Evolutionary conservation across 2,888 invertebrate species (phyloP).

Genomic region (Epinotia brunnichana): DNA sequence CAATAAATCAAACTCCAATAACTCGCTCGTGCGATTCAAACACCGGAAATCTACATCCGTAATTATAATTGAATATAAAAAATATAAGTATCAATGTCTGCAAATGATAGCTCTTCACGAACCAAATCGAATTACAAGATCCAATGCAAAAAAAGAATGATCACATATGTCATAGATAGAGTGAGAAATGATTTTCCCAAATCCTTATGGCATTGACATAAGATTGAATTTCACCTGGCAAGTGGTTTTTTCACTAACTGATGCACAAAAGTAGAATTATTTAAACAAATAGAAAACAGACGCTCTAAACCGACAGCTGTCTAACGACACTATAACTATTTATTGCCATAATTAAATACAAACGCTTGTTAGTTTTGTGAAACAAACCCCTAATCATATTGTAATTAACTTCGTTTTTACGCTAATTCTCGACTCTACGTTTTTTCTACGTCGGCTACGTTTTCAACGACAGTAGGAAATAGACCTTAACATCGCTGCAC

Average conservation of each 20-base stretch:
- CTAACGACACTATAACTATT: constrained; percentile 80
- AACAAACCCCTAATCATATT: constrained; percentile 80
- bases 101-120: constrained; percentile 14
- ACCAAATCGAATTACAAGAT: constrained; percentile 21
- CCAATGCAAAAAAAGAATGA: constrained; percentile 31
- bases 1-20: constrained; percentile 16
- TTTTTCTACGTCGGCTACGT: constrained; percentile 1
- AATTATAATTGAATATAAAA: not conserved
- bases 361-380: constrained; percentile 79
- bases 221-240: too few species aligned
- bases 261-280: constrained; percentile 51
- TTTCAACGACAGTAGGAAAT: not conserved
- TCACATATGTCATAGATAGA: constrained; percentile 65
- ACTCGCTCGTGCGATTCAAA: not conserved
- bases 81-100: constrained; percentile 3
- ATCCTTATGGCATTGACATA: too few species aligned
- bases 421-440: constrained; percentile 66
- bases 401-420: constrained; percentile 81
- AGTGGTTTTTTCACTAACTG: too few species aligned
- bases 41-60: constrained; percentile 17
- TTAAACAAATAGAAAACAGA: constrained; percentile 74
- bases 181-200: constrained; percentile 48
- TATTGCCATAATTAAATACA: constrained; percentile 76
- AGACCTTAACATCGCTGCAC: constrained; percentile 6
- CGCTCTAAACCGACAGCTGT: constrained; percentile 66